These are phyloP conservation scores for Pentalonia nigronervosa DNA, from an alignment of 1,140 invertebrate genomes.

Conservation along the genomic window DNA sequence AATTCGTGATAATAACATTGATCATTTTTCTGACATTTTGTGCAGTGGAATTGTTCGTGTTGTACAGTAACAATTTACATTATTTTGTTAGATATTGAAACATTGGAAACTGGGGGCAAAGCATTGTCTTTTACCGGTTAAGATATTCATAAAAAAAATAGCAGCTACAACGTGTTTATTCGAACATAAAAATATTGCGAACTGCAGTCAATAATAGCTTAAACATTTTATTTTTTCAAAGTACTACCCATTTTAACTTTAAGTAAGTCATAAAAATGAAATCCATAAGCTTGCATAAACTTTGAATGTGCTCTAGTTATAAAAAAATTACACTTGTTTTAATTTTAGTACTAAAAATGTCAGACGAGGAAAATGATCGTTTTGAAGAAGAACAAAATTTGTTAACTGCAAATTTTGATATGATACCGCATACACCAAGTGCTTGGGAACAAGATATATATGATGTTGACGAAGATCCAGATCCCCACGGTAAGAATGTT, in stretches of 20 bases:
- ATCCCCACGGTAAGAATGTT: constrained; percentile 66
- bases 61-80: no score
- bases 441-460: constrained; percentile 68
- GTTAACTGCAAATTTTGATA: neutral
- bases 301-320: neutral
- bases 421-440: constrained; percentile 61
- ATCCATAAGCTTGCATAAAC: neutral
- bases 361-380: constrained; percentile 38
- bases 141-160: no score
- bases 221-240: neutral
- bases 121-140: no score
- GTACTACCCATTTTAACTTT: neutral
- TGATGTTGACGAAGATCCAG: constrained; percentile 65
- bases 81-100: no score
- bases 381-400: constrained; percentile 42
- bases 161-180: no score
- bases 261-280: neutral
- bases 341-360: neutral
- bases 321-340: neutral
- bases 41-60: no score
- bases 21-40: no score
- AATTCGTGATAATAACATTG: no score
- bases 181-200: neutral
- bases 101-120: no score
- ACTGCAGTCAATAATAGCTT: neutral